Base-by-base conservation (phyloP, 2,113 vertebrate genomes). In the Macheiramphus alcinus region DNA sequence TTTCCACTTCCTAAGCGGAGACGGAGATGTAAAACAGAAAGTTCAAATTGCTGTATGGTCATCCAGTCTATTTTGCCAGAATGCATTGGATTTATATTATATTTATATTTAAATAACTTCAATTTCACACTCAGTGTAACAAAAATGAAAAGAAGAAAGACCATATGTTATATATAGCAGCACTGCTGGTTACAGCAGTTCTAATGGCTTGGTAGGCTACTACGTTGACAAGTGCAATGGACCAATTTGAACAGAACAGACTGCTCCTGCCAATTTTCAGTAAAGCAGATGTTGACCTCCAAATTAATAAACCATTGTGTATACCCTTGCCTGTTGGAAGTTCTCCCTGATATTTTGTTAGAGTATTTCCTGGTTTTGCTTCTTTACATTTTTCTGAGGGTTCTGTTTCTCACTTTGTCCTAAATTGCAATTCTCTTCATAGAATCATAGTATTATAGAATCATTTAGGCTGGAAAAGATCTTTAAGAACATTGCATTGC, bases 211-310 rank as follows among this genome's bases (percentile, higher is more conserved):
- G 8, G 11, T 43, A 27, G 23, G 34, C 12, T 58, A 11, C 58
- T 43, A 14, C 0, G 0, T 11, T 56, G 67, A n/a, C 18, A 56
- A 81, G 23, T 31, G 16, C 14, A 45, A 56, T 14, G 31, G 40
- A 42, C 13, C 10, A 61, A 18, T 61, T 45, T 78, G 32, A 55
- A 70, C 8, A 76, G 47, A 68, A 43, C 18, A 66, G 12, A 13
- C 7, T 21, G 16, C 11, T 94, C 16, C 42, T 56, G 26, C 2
- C 27, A 47, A 1, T 74, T 52, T 32, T 74, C 42, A 84, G 15
- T 70, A 40, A 70, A 87, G 16, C 11, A 40, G 45, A 38, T 15
- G 38, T 38, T 34, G 20, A n/a, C 10, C 10, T 74, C 26, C 3
- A 13, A 71, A 63, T 68, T 14, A n/a, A 20, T 43, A 71, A 61